Percentiles rank a stretch among this genome's conserved stretches.
Evolutionary conservation across 2,888 invertebrate species (phyloP).

Genomic region (Seira ritae): DNA sequence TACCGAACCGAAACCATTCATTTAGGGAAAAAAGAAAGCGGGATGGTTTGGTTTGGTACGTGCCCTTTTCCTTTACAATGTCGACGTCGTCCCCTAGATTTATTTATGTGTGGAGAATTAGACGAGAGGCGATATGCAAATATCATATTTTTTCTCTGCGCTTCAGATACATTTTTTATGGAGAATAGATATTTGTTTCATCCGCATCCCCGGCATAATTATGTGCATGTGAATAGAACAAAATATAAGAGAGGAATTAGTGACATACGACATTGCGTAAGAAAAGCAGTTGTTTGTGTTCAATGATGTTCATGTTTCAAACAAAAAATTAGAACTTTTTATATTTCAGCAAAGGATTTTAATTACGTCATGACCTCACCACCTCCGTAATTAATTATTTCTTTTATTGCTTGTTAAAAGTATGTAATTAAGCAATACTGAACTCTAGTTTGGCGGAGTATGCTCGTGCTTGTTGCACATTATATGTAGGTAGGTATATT

Average conservation of each 20-base stretch:
- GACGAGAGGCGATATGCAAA: conserved; percentile 17
- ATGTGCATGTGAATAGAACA: not conserved
- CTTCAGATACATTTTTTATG: not conserved
- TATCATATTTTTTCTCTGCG: conserved; percentile 12
- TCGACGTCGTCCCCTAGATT: conserved; percentile 31
- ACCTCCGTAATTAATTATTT: too few species aligned
- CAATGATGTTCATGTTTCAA: not conserved
- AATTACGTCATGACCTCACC: too few species aligned
- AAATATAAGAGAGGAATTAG: not conserved
- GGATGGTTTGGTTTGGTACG: not conserved
- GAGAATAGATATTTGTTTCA: not conserved
- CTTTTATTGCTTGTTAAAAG: too few species aligned
- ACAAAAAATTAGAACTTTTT: too few species aligned
- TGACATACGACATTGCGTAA: not conserved
- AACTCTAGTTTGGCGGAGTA: too few species aligned
- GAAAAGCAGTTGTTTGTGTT: not conserved
- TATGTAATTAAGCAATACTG: too few species aligned
- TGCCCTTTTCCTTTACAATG: not conserved
- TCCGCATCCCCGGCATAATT: not conserved
- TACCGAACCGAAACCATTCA: conserved; percentile 17
- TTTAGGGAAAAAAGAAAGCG: conserved; percentile 13
- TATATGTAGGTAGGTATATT: too few species aligned
- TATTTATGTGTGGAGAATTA: conserved; percentile 26
- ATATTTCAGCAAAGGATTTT: too few species aligned
- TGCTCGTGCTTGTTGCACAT: too few species aligned